These are phyloP conservation scores for Trachymyrmex septentrionalis DNA, from an alignment of 1,140 invertebrate species.

Conservation along the genomic window DNA sequence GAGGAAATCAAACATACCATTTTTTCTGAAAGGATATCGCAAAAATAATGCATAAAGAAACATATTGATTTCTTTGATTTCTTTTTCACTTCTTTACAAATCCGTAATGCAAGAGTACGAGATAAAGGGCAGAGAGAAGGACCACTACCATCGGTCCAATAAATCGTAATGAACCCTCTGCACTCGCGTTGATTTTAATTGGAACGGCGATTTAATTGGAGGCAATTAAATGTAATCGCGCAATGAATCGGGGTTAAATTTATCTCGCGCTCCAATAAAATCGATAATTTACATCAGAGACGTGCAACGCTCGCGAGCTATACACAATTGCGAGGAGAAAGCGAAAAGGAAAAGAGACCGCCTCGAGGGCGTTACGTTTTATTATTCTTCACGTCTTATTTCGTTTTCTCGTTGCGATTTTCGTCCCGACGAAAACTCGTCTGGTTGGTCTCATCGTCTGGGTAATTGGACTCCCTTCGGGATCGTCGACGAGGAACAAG, in stretches of 20 bases:
- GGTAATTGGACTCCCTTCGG: slow-evolving; percentile 53
- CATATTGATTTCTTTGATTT: slow-evolving; percentile 5
- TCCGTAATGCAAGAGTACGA: background rate
- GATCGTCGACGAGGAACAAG: slow-evolving; percentile 6
- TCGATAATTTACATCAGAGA: slow-evolving; percentile 59
- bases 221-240: slow-evolving; percentile 75
- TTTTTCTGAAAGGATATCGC: background rate
- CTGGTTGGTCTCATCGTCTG: slow-evolving; percentile 33
- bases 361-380: background rate
- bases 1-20: background rate
- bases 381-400: slow-evolving; percentile 52
- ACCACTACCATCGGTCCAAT: slow-evolving; percentile 42
- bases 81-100: slow-evolving; percentile 34
- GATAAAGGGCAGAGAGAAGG: slow-evolving; percentile 27
- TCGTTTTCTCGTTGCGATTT: slow-evolving; percentile 6
- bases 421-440: slow-evolving; percentile 41
- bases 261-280: slow-evolving; percentile 70
- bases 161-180: slow-evolving; percentile 67
- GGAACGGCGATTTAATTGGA: slow-evolving; percentile 75
- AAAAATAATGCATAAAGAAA: slow-evolving; percentile 7
- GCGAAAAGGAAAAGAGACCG: slow-evolving; percentile 2
- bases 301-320: slow-evolving; percentile 14
- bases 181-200: slow-evolving; percentile 72
- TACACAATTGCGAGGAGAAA: background rate
- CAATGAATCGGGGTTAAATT: slow-evolving; percentile 71